These are phyloP conservation scores for Craterocephalus amniculus DNA, from an alignment of 2,797 vertebrate species.

Conservation along the genomic window DNA sequence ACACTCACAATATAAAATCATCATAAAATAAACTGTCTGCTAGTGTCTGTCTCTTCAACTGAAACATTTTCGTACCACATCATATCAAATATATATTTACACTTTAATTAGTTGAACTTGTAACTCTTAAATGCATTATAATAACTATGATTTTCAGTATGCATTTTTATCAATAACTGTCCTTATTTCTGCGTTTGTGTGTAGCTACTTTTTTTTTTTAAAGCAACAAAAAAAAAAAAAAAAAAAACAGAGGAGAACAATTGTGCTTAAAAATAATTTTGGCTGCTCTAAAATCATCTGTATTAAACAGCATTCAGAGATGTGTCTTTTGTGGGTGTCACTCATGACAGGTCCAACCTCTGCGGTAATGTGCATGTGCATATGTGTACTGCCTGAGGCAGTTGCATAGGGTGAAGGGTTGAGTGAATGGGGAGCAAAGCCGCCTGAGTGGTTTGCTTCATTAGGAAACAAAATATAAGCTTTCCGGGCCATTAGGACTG, in stretches of 20 bases:
- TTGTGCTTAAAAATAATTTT: slow-evolving; percentile 33
- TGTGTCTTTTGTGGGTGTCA: slow-evolving; percentile 51
- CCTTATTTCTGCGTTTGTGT: neutral
- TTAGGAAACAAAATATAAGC: slow-evolving; percentile 98
- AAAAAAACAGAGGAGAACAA: slow-evolving; percentile 12
- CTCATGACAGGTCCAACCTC: slow-evolving; percentile 67
- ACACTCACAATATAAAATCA: too few species aligned
- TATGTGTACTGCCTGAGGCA: slow-evolving; percentile 72
- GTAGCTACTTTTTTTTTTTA: too few species aligned
- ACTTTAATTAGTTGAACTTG: slow-evolving; percentile 70
- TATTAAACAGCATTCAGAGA: slow-evolving; percentile 18
- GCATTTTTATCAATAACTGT: slow-evolving; percentile 54
- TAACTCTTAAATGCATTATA: slow-evolving; percentile 61
- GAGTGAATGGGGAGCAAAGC: slow-evolving; percentile 87
- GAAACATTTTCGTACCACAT: too few species aligned
- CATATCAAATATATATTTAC: too few species aligned
- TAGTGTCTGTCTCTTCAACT: too few species aligned
- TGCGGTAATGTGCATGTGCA: slow-evolving; percentile 69
- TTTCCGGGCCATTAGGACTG: slow-evolving; percentile 99
- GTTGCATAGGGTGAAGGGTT: slow-evolving; percentile 86
- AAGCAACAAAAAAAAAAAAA: neutral
- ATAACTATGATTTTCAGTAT: slow-evolving; percentile 51
- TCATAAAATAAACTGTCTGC: too few species aligned
- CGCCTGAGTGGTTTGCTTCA: slow-evolving; percentile 92
- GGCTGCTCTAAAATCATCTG: slow-evolving; percentile 19